A percentile compares a stretch with the other conserved stretches of the same genome.
These are phyloP conservation scores for Lacanobia wlatinum DNA, from an alignment of 2,888 invertebrate genomes.

Conservation along the genomic window DNA sequence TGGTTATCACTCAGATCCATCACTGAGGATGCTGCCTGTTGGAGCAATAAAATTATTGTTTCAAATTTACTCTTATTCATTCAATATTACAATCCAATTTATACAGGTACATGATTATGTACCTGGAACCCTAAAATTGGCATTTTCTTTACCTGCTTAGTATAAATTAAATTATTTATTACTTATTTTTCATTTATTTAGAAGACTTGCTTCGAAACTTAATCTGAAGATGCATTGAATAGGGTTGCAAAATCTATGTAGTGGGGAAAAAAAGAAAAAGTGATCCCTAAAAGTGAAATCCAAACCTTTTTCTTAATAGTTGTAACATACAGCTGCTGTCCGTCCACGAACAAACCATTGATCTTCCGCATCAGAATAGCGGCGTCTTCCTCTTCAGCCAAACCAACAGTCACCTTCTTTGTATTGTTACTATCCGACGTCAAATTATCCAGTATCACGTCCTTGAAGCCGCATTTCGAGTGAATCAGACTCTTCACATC, in stretches of 20 bases:
- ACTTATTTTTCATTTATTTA: too few species aligned
- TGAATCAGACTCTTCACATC: slow-evolving; percentile 72
- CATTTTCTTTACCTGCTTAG: too few species aligned
- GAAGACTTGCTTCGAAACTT: background rate
- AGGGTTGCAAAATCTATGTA: background rate
- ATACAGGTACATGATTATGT: too few species aligned
- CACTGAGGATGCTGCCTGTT: slow-evolving; percentile 3
- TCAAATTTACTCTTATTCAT: background rate
- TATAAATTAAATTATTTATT: too few species aligned
- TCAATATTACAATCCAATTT: background rate
- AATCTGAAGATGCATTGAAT: background rate
- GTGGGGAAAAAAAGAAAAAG: background rate
- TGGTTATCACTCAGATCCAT: background rate
- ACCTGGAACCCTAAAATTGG: too few species aligned
- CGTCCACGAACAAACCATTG: slow-evolving; percentile 68
- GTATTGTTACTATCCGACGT: slow-evolving; percentile 46
- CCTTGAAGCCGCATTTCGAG: slow-evolving; percentile 70
- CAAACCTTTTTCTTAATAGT: slow-evolving; percentile 68
- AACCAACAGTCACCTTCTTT: slow-evolving; percentile 74
- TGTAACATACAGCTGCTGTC: slow-evolving; percentile 70
- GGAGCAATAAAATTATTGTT: background rate
- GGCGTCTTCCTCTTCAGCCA: slow-evolving; percentile 72
- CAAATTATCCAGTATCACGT: slow-evolving; percentile 74
- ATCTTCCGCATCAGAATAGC: slow-evolving; percentile 69
- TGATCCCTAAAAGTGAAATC: background rate